Evolutionary conservation across 1,140 invertebrate genomes (phyloP).

Genomic region (Penaeus japonicus): DNA sequence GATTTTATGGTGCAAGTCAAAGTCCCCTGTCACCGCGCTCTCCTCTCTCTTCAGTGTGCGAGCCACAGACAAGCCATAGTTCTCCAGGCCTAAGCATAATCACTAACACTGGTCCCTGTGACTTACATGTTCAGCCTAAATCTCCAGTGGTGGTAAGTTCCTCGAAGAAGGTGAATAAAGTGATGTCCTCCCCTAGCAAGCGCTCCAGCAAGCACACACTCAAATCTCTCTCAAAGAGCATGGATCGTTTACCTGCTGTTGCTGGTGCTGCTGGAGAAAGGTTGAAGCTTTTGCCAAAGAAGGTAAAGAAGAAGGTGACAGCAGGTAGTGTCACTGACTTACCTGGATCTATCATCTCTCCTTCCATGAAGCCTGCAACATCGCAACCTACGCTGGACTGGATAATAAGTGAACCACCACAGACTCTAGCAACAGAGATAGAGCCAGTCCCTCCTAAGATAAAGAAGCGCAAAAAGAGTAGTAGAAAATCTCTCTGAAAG

Average conservation of each 20-base stretch:
- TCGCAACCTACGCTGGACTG: conserved; percentile 44
- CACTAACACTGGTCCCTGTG: conserved; percentile 36
- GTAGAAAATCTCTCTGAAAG: conserved; percentile 39
- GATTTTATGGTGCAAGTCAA: conserved; percentile 36
- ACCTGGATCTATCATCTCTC: conserved; percentile 39
- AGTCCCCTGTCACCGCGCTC: conserved; percentile 44
- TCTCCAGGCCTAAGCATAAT: conserved; percentile 43
- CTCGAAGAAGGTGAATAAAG: conserved; percentile 42
- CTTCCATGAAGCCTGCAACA: conserved; percentile 39
- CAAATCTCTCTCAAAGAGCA: conserved; percentile 48
- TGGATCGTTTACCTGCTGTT: conserved; percentile 44
- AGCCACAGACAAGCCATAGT: conserved; percentile 46
- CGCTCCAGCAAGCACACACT: conserved; percentile 47
- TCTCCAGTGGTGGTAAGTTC: conserved; percentile 39
- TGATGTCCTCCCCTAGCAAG: conserved; percentile 42
- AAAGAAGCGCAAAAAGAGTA: conserved; percentile 45
- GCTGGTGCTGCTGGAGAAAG: conserved; percentile 43
- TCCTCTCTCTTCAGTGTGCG: conserved; percentile 45
- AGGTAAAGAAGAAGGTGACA: conserved; percentile 47
- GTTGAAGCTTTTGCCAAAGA: conserved; percentile 46
- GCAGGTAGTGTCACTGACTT: conserved; percentile 44
- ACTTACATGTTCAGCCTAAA: conserved; percentile 42
- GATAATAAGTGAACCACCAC: conserved; percentile 45
- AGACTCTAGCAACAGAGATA: conserved; percentile 30
- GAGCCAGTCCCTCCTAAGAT: conserved; percentile 43